phyloP scores from a whole-genome alignment of 2,888 invertebrate species.

The Galerucella nymphaeae region DNA sequence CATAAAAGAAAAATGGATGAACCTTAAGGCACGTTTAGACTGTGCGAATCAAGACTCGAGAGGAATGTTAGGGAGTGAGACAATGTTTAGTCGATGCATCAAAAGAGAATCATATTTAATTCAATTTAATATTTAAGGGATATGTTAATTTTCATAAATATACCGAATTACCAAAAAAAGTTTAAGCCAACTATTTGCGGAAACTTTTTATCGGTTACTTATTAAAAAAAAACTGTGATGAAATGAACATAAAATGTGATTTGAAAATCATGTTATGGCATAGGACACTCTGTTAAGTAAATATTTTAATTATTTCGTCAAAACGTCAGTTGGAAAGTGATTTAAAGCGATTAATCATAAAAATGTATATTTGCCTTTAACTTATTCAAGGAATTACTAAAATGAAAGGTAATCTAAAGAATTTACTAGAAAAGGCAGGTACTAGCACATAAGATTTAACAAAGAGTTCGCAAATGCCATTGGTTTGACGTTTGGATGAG shows the following conservation, averaged over 20 bases:
- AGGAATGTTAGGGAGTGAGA: too few relatives aligned
- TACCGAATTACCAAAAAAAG: too few relatives aligned
- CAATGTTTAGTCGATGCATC: too few relatives aligned
- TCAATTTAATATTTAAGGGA: too few relatives aligned
- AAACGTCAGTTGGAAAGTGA: constrained; percentile 6
- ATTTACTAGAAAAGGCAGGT: constrained; percentile 57
- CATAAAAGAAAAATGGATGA: too few relatives aligned
- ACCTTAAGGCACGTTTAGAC: too few relatives aligned
- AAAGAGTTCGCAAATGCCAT: constrained; percentile 96
- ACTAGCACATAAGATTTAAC: constrained; percentile 81
- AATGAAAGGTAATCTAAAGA: constrained; percentile 45
- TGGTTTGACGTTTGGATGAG: constrained; percentile 96
- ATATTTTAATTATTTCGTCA: constrained; percentile 21
- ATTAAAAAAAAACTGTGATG: background rate
- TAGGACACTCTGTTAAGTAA: background rate
- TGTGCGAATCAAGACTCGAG: too few relatives aligned
- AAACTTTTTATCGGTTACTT: background rate
- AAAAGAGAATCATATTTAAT: too few relatives aligned
- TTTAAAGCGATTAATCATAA: constrained; percentile 39
- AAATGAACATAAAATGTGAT: background rate
- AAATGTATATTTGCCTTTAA: constrained; percentile 40
- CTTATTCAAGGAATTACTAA: constrained; percentile 39
- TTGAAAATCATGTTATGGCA: background rate
- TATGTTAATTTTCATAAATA: too few relatives aligned
- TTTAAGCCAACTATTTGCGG: too few relatives aligned